Evolutionary conservation across 1,140 invertebrate genomes (phyloP), one percentile per base, ranked within the genome.

Genomic region (Panulirus ornatus): DNA sequence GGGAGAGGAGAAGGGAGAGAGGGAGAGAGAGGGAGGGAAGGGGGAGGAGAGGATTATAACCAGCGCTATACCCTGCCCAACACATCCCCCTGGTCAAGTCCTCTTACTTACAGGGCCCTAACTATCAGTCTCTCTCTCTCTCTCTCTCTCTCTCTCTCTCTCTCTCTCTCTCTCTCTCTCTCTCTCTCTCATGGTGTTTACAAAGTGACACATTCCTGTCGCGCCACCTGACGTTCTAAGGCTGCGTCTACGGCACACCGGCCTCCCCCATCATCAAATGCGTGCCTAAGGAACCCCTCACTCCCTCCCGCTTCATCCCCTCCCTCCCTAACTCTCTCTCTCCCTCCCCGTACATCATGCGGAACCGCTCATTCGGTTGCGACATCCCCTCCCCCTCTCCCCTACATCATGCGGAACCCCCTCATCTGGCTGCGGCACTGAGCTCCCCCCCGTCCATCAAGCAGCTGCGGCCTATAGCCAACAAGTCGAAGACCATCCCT

Each of bases 161-260:
- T 34, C 22, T 51, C 76, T 47, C 40, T 27, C 47, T 34, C n/a
- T 38, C 75, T 44, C 75, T 54, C 47, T 44, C 8, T 44, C 36
- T 44, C 76, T 8, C 36, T 51, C 47, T 47, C 76, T n/a, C n/a
- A n/a, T n/a, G n/a, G n/a, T n/a, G n/a, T n/a, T n/a, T n/a, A n/a
- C n/a, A n/a, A n/a, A n/a, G 42, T 73, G 34, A 73, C 66, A 70
- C n/a, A n/a, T 30, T 70, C 70, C 36, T 73, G 34, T 34, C 70
- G 16, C 70, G 42, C 42, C 70, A 0, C 42, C 42, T 38, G 42
- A 34, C 36, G 36, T 73, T 38, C 70, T 73, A 9, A n/a, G 27
- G 36, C 34, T 73, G 34, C 70, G 36, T 73, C 70, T 38, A 34
- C 70, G 36, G 34, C 42, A 38, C 70, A 8, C 42, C 34, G 34